Evolutionary conservation across 2,797 vertebrate genomes (phyloP).

Genomic region (Amniataba percoides): DNA sequence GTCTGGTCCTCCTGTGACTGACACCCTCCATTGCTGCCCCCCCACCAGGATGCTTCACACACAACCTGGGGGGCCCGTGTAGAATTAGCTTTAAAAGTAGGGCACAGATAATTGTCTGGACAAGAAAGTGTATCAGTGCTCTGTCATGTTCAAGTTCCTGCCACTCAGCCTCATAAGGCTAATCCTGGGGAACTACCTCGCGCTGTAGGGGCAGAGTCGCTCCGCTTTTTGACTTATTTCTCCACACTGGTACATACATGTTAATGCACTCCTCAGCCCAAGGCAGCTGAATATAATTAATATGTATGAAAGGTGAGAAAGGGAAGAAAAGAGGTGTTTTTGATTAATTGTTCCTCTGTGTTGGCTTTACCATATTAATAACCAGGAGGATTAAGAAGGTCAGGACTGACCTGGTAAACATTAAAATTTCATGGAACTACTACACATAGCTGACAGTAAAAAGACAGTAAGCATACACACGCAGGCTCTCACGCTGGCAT

Average conservation of each 20-base stretch:
- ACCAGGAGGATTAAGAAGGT: constrained; percentile 85
- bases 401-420: constrained; percentile 86
- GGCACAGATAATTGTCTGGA: constrained; percentile 85
- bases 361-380: constrained; percentile 84
- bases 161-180: constrained; percentile 78
- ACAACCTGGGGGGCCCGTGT: constrained; percentile 80
- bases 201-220: constrained; percentile 62
- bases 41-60: constrained; percentile 76
- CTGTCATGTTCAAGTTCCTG: constrained; percentile 82
- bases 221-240: constrained; percentile 72
- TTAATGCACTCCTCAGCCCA: constrained; percentile 77
- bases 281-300: constrained; percentile 78
- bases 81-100: constrained; percentile 85
- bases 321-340: constrained; percentile 74
- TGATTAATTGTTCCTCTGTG: constrained; percentile 83
- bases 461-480: constrained; percentile 84
- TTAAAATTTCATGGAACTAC: constrained; percentile 82
- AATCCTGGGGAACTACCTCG: constrained; percentile 76
- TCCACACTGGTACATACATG: constrained; percentile 67
- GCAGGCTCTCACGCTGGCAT: constrained; percentile 73
- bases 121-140: constrained; percentile 84
- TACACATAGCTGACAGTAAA: constrained; percentile 83
- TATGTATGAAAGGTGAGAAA: constrained; percentile 82
- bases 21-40: constrained; percentile 73
- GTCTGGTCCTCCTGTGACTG: constrained; percentile 83